These are phyloP conservation scores for Capreolus pygargus DNA, from an alignment of 2,113 vertebrate genomes.

Conservation along the genomic window DNA sequence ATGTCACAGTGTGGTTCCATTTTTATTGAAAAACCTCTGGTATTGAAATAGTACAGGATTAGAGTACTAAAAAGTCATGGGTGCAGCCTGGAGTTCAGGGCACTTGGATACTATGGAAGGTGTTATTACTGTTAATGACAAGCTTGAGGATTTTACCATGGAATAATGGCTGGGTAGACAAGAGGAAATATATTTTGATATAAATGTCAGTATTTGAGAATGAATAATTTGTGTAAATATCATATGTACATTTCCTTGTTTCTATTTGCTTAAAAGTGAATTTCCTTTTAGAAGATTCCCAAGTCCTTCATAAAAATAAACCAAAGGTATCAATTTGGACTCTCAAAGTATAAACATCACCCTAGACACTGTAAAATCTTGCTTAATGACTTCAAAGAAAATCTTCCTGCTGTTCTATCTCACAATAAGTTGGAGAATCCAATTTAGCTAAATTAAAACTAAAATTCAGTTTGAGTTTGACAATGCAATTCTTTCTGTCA, in stretches of 20 bases:
- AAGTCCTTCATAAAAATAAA: not conserved
- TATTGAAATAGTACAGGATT: not conserved
- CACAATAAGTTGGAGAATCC: not conserved
- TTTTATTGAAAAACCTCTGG: not conserved
- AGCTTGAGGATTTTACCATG: not conserved
- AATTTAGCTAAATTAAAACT: not conserved
- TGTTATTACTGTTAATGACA: not conserved
- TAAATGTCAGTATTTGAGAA: not conserved
- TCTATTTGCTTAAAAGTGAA: not conserved
- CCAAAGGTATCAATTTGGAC: not conserved
- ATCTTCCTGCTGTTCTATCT: not conserved
- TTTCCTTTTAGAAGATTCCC: not conserved
- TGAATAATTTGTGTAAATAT: not conserved
- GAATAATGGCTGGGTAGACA: not conserved
- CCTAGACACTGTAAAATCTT: not conserved
- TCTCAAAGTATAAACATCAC: not conserved
- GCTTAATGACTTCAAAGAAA: not conserved
- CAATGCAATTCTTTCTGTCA: not conserved
- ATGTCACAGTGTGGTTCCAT: not conserved
- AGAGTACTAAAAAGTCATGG: not conserved
- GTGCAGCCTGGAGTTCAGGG: accelerated
- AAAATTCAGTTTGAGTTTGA: not conserved
- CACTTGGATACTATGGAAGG: not conserved
- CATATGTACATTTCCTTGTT: not conserved
- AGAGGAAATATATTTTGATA: not conserved